Base-by-base conservation (phyloP, 2,113 vertebrate genomes). In the Leucopsar rothschildi region DNA sequence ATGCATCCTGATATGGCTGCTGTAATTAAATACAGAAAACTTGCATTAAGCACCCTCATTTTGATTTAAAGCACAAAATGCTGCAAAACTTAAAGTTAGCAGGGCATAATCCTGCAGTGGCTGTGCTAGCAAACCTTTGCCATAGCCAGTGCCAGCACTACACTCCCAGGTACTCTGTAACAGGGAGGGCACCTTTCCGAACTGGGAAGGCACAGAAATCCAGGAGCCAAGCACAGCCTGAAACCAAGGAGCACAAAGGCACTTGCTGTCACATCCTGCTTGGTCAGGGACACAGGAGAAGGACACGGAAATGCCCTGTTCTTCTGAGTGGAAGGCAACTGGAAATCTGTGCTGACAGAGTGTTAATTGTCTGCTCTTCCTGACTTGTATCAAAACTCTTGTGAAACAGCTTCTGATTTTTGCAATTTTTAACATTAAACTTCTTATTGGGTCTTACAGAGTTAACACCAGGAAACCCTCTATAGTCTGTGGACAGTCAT, bases 1-100 rank as follows among this genome's bases (percentile, higher is more conserved):
- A 87, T 72, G 90, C 91, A 95, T 45, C 86, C 81, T 75, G 92
- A 88, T 96, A 85, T 0, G 8, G 82, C 71, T 83, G 91, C 78
- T 80, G 8, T 81, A 95, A 95, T 95, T 96, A 97, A 95, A 92
- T 29, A 93, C 59, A 76, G 72, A 72, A 94, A 92, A 86, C 79
- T 86, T 66, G 37, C 78, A 94, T 91, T 89, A 86, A 83, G 78
- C 1, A 0, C 77, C 82, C 64, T 64, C 6, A 0, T 25, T 79
- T 77, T 95, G 85, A 95, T 92, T 96, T 96, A 95, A 88, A 95
- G 83, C 87, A 49, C 50, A 45, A 68, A 94, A 64, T 0, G 40
- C 85, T 64, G 80, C 88, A 72, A 60, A 93, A 61, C 66, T 92
- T 47, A 4, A 59, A 83, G 52, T 39, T 65, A 83, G 75, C 82